phyloP scores from a whole-genome alignment of 2,888 invertebrate genomes.

The Drosophila cognata region DNA sequence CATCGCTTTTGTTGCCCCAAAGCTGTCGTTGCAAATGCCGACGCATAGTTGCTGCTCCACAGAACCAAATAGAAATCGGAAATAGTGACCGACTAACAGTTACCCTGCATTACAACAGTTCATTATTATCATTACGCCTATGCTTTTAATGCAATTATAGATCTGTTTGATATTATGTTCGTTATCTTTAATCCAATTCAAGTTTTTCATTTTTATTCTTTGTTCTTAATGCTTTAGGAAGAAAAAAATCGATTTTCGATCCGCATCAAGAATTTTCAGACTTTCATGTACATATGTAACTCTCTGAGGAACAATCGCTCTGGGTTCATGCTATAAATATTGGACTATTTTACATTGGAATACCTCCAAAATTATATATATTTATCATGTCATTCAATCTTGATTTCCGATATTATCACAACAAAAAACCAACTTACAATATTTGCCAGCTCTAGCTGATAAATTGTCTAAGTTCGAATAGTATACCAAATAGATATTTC shows the following conservation, averaged over 20 bases:
- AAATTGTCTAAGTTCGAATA: background rate
- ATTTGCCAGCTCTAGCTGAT: background rate
- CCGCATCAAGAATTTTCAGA: background rate
- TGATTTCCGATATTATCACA: background rate
- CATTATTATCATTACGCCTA: background rate
- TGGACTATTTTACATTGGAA: background rate
- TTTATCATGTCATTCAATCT: too few relatives aligned
- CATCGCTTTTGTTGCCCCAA: conserved; percentile 55
- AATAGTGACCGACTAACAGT: background rate
- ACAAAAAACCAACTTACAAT: background rate
- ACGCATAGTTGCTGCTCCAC: conserved; percentile 8
- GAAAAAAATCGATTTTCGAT: background rate
- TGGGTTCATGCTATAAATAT: background rate
- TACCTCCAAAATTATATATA: background rate
- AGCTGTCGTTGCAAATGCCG: conserved; percentile 33
- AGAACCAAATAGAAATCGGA: background rate
- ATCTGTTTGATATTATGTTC: background rate
- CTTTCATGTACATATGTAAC: background rate
- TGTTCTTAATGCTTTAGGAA: background rate
- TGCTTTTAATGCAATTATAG: background rate
- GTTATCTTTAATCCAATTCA: background rate
- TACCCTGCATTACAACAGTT: background rate
- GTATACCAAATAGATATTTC: background rate
- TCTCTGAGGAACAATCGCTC: background rate
- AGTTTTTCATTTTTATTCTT: background rate